phyloP scores from a whole-genome alignment of 2,797 vertebrate genomes.

The Xenops minutus region DNA sequence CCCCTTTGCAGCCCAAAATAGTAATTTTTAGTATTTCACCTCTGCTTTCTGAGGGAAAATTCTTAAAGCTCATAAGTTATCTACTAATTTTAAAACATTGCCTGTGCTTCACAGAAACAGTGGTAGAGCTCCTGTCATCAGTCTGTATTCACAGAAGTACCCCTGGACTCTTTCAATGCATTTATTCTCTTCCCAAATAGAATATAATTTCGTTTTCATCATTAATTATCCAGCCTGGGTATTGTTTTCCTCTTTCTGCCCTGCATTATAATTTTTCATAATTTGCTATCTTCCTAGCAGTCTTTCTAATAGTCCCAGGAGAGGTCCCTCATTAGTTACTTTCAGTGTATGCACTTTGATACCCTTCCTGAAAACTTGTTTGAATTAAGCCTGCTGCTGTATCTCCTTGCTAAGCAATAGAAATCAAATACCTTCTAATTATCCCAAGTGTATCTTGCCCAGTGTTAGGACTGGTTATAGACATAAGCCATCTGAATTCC shows the following conservation, averaged over 20 bases:
- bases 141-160: not conserved
- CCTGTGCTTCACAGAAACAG: not conserved
- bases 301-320: not conserved
- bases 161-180: not conserved
- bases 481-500: not conserved
- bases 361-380: not conserved
- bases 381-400: not conserved
- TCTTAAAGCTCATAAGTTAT: not conserved
- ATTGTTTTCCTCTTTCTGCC: not conserved
- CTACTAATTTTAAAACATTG: not conserved
- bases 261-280: not conserved
- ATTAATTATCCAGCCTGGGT: not conserved
- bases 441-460: not conserved
- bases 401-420: not conserved
- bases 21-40: not conserved
- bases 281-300: not conserved
- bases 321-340: not conserved
- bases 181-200: not conserved
- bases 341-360: not conserved
- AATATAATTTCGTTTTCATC: not conserved
- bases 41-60: not conserved
- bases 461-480: not conserved
- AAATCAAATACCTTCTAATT: not conserved
- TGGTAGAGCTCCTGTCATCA: not conserved
- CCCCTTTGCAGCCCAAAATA: not conserved